Conservation (phyloP, 2,888 invertebrate genomes). For the Choristoneura rosaceana region DNA sequence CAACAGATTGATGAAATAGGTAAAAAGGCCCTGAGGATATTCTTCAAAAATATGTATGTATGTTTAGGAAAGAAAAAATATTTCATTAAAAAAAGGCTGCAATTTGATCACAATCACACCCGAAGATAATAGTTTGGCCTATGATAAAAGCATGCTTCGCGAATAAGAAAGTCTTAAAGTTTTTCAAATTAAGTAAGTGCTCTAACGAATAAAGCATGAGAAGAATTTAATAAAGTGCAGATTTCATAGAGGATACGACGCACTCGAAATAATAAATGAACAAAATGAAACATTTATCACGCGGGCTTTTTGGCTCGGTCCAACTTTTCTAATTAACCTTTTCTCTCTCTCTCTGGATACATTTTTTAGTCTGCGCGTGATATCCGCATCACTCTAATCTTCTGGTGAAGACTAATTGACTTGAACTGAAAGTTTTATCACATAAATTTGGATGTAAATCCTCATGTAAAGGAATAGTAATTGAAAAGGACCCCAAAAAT, state of each 20-base stretch:
- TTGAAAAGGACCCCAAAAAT: conserved; percentile 18
- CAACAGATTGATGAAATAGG: background rate
- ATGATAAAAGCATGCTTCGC: no score
- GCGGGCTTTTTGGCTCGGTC: conserved; percentile 25
- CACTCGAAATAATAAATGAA: conserved; percentile 32
- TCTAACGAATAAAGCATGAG: background rate
- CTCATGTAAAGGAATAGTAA: background rate
- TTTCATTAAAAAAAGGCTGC: no score
- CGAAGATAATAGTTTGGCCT: no score
- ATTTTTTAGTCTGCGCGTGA: conserved; percentile 34
- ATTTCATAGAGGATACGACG: conserved; percentile 17
- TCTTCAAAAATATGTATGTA: no score
- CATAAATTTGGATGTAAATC: background rate
- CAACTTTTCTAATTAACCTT: conserved; percentile 42
- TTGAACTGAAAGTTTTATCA: conserved; percentile 16
- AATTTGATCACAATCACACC: no score
- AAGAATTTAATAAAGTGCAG: conserved; percentile 18
- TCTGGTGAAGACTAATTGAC: conserved; percentile 20
- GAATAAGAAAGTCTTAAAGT: background rate
- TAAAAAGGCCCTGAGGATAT: background rate
- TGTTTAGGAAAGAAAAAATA: no score
- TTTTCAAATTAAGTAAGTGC: background rate
- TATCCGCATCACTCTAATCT: conserved; percentile 20
- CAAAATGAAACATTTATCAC: conserved; percentile 39
- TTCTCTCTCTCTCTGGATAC: conserved; percentile 24